Evolutionary conservation across 1,140 invertebrate species (phyloP), one percentile per base, ranked within the genome.

Genomic region (Agraylea sexmaculata): DNA sequence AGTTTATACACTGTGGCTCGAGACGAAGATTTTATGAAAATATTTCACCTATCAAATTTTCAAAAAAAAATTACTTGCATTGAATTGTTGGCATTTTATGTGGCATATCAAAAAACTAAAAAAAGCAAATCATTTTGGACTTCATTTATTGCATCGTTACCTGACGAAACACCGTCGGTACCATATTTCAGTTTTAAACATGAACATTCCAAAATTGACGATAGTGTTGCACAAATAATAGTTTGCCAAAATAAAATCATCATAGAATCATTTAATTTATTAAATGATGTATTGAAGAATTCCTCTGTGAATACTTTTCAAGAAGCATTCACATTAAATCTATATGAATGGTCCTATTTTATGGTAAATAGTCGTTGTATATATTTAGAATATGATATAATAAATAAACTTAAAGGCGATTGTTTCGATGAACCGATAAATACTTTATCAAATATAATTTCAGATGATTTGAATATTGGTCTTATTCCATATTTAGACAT

Each of bases 281-380:
- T 48, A 18, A 43, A 36, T 38, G 37, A 41, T 32, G 35, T 44
- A 15, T 33, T 43, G 21, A 22, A 25, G 15, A 3, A 19, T 17
- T 28, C 17, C 21, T 36, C 37, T 28, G 4, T 21, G 25, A 19
- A 13, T 28, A 40, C 13, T 7, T 36, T 42, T 19, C 29, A 6
- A 22, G 21, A n/a, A n/a, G n/a, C n/a, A 13, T 43, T 47, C 37
- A 32, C 38, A 22, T 20, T 48, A 3, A 27, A 43, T 6, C 6
- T 41, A 18, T 48, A 41, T 21, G 38, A 35, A n/a, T 48, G 46
- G 46, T 25, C 46, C 11, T 48, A 48, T 41, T 48, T 48, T 41
- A 29, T 38, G 18, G 42, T 48, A 3, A 48, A 48, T 28, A 48
- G 32, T 33, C 22, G 46, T 28, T 48, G 46, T 37, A 42, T 48